Evolutionary conservation across 2,888 invertebrate genomes (phyloP).

Genomic region (Argyresthia albistria): DNA sequence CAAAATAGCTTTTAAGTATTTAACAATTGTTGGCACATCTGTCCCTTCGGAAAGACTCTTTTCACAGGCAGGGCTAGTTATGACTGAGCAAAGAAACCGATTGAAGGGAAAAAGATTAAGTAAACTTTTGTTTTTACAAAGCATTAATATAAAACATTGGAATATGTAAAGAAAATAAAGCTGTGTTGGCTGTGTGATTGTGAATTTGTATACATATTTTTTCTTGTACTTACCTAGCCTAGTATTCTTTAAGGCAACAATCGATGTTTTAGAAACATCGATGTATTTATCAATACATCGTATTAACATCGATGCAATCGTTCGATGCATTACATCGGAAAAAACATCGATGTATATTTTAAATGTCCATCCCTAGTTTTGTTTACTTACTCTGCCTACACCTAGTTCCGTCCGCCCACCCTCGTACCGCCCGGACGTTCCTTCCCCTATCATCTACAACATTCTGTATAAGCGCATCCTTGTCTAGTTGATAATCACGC

Average conservation of each 20-base stretch:
- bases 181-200: background rate
- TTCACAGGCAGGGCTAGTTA: slow-evolving; percentile 7
- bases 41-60: slow-evolving; percentile 6
- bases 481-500: too few species aligned
- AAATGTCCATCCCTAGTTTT: too few species aligned
- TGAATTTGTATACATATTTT: slow-evolving; percentile 4
- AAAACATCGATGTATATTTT: too few species aligned
- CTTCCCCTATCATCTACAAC: too few species aligned
- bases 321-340: too few species aligned
- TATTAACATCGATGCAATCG: slow-evolving; percentile 11
- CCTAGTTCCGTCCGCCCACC: too few species aligned
- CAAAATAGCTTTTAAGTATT: slow-evolving; percentile 4
- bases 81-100: slow-evolving; percentile 15
- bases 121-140: slow-evolving; percentile 13
- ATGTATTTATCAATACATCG: background rate
- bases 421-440: too few species aligned
- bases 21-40: slow-evolving; percentile 2
- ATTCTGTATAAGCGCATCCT: too few species aligned
- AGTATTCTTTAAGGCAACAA: background rate
- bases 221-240: background rate
- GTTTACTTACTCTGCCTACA: too few species aligned
- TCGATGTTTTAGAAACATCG: slow-evolving; percentile 5
- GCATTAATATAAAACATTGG: slow-evolving; percentile 10
- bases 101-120: slow-evolving; percentile 14
- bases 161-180: background rate